Base-by-base conservation (phyloP, 2,113 vertebrate genomes). In the Semicossyphus pulcher region DNA sequence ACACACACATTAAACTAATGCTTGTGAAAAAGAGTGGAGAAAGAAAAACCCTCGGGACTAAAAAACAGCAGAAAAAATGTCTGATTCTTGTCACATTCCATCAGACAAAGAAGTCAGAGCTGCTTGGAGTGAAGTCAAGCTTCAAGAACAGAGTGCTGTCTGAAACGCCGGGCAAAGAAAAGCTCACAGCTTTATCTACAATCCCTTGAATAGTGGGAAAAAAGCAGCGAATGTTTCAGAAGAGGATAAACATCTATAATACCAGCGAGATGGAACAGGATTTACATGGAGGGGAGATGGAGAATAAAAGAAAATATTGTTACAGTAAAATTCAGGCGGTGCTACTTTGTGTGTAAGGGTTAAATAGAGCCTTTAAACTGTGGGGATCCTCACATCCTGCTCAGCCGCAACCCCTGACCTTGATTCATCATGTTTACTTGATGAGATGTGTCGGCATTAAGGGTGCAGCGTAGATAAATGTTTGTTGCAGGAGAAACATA, bases 51-150 rank as follows among this genome's bases (percentile, higher is more conserved):
- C 67, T 1, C 10, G 2, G 51, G 74, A 48, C 42, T 48, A 5
- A 65, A 60, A 76, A n/a, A 59, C 2, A 39, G 10, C 53, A 41
- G 14, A 44, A 51, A 63, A 81, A 80, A 54, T 18, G 53, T 70
- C 78, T 64, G 78, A 86, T 72, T 86, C 78, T 78, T 84, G 84
- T 84, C 88, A 81, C 84, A 82, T 86, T 88, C 82, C 82, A 85
- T 89, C 82, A 82, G 53, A 81, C 84, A 89, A 82, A 78, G 67
- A 73, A 29, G 75, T 76, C 72, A 45, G 76, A 87, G 62, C 25
- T 29, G 70, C 49, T 67, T n/a, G 39, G 76, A 60, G 76, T 60
- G 73, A 84, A 87, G 83, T 86, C 80, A 41, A 70, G 74, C 76
- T 78, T 59, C 26, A 28, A 63, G 65, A 78, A 66, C 59, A 25